Conservation (phyloP, 2,888 invertebrate genomes). For the Poecilus cupreus region DNA sequence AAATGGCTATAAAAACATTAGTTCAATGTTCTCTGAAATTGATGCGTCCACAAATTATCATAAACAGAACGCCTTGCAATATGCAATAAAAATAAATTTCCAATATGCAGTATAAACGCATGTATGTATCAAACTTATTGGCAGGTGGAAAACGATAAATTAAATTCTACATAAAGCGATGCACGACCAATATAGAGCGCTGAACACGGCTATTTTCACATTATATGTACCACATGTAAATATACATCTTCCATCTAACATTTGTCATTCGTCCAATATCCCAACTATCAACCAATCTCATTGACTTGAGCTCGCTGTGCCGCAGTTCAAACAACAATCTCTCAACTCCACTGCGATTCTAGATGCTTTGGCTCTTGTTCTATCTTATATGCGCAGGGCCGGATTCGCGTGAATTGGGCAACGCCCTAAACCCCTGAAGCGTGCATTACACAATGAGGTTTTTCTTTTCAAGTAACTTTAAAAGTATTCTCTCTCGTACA, state of each 20-base stretch:
- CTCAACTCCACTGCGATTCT: neutral
- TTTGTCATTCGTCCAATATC: neutral
- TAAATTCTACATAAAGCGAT: neutral
- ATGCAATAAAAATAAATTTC: neutral
- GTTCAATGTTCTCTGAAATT: neutral
- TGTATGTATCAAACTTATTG: neutral
- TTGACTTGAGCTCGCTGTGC: neutral
- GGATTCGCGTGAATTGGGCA: no score
- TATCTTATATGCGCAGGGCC: no score
- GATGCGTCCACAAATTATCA: neutral
- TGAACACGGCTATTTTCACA: neutral
- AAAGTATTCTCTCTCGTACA: no score
- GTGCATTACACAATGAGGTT: no score
- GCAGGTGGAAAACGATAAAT: conserved; percentile 24
- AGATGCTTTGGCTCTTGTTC: neutral
- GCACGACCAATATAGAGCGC: neutral
- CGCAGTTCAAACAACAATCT: neutral
- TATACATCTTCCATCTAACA: neutral
- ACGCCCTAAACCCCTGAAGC: no score
- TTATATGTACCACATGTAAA: neutral
- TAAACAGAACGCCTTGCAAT: neutral
- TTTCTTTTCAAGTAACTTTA: no score
- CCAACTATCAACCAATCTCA: neutral
- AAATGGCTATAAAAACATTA: neutral
- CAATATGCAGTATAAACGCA: neutral